Percentiles rank a stretch among this genome's conserved stretches.
phyloP scores from a whole-genome alignment of 92 coral and sea anemone genomes.

The Epizoanthus ramosus region DNA sequence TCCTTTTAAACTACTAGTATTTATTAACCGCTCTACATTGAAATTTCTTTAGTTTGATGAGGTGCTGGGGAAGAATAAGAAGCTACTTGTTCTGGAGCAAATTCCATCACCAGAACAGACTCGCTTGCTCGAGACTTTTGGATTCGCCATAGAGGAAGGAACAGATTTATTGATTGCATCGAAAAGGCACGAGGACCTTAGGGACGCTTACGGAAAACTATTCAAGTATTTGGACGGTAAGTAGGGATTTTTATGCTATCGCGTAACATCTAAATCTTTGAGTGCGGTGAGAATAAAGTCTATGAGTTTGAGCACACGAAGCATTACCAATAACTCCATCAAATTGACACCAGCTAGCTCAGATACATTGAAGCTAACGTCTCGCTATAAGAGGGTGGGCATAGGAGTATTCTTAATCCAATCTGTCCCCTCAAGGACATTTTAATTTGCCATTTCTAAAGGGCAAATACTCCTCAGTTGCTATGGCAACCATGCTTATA shows the following conservation, averaged over 20 bases:
- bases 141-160: neutral
- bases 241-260: neutral
- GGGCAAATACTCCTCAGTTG: too few relatives aligned
- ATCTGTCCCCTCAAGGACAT: too few relatives aligned
- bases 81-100: neutral
- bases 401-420: too few relatives aligned
- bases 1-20: neutral
- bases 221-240: neutral
- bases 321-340: too few relatives aligned
- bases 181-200: neutral
- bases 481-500: too few relatives aligned
- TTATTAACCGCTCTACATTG: neutral
- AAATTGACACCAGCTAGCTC: too few relatives aligned
- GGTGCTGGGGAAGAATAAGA: neutral
- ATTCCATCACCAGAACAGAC: neutral
- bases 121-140: neutral
- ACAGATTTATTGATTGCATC: neutral
- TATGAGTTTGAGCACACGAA: too few relatives aligned
- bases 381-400: too few relatives aligned
- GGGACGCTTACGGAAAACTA: constrained; percentile 16
- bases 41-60: neutral
- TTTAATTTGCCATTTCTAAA: too few relatives aligned
- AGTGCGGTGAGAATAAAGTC: too few relatives aligned
- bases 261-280: too few relatives aligned
- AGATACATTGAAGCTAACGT: too few relatives aligned